Percentiles rank a stretch among this genome's conserved stretches.
phyloP scores from a whole-genome alignment of 2,888 invertebrate genomes.

The Calliopum simillimum region DNA sequence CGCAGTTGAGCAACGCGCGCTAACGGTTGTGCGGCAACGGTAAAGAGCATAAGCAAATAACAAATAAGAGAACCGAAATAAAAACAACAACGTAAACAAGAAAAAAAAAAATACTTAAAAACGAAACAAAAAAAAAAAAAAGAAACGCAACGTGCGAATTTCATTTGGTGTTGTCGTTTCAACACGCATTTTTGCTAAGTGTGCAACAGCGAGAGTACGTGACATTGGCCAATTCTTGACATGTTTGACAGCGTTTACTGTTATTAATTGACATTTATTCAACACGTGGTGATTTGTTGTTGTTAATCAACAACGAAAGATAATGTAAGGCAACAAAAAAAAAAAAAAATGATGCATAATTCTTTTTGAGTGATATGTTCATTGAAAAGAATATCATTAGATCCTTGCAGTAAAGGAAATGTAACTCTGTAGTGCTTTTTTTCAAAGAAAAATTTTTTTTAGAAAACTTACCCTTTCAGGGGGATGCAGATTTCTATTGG shows the following conservation, averaged over 20 bases:
- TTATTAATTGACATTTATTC: conserved; percentile 2
- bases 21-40: conserved; percentile 20
- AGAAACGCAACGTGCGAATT: not conserved
- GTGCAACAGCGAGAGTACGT: conserved; percentile 13
- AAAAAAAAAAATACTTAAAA: conserved; percentile 17
- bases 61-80: not conserved
- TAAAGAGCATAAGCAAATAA: conserved; percentile 11
- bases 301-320: not conserved
- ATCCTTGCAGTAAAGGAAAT: too few relatives aligned
- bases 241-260: conserved; percentile 17
- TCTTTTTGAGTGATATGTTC: too few relatives aligned
- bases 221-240: conserved; percentile 3
- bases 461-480: too few relatives aligned
- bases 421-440: too few relatives aligned
- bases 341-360: not conserved
- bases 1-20: conserved; percentile 28
- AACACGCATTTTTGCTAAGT: not conserved
- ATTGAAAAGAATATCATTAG: too few relatives aligned
- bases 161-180: not conserved
- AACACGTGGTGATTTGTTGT: not conserved
- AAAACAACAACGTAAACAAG: conserved; percentile 19
- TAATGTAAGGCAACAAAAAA: too few relatives aligned
- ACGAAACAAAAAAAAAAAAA: conserved; percentile 11
- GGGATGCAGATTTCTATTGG: too few relatives aligned
- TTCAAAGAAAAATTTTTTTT: too few relatives aligned